Percentiles rank a stretch among this genome's conserved stretches.
Evolutionary conservation across 2,113 vertebrate genomes (phyloP).

Genomic region (Trogon melanurus): DNA sequence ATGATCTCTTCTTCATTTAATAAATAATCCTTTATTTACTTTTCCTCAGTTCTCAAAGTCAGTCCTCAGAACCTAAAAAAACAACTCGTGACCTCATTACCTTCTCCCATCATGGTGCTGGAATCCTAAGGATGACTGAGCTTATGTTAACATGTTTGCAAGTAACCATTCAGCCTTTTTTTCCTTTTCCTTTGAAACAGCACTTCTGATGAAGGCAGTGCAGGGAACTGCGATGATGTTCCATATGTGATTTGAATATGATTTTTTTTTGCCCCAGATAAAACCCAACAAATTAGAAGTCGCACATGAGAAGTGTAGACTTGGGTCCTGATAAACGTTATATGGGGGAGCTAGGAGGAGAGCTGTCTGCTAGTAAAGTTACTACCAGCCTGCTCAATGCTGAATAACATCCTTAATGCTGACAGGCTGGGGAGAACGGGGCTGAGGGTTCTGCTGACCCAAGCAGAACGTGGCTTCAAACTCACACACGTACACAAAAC

Average conservation of each 20-base stretch:
- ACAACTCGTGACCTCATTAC: slow-evolving; percentile 61
- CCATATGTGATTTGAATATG: rapidly evolving
- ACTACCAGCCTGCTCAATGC: neutral
- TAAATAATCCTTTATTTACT: slow-evolving; percentile 69
- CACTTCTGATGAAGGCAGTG: neutral
- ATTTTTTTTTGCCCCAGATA: neutral
- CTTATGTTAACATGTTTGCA: slow-evolving; percentile 10
- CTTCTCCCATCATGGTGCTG: slow-evolving; percentile 39
- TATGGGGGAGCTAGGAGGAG: neutral
- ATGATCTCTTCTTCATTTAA: slow-evolving; percentile 68
- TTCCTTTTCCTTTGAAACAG: neutral
- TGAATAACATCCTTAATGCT: neutral
- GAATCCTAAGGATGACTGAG: slow-evolving; percentile 33
- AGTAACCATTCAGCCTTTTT: neutral
- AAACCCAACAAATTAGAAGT: neutral
- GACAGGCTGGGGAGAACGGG: neutral
- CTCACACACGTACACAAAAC: neutral
- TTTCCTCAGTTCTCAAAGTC: slow-evolving; percentile 54
- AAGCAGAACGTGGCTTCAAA: neutral
- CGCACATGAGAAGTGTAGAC: neutral
- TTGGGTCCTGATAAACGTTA: neutral
- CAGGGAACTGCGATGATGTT: neutral
- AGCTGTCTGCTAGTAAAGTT: neutral
- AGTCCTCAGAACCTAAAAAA: slow-evolving; percentile 49
- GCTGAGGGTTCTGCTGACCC: neutral